Conservation (phyloP, 2,888 invertebrate species). For the Arge pagana region DNA sequence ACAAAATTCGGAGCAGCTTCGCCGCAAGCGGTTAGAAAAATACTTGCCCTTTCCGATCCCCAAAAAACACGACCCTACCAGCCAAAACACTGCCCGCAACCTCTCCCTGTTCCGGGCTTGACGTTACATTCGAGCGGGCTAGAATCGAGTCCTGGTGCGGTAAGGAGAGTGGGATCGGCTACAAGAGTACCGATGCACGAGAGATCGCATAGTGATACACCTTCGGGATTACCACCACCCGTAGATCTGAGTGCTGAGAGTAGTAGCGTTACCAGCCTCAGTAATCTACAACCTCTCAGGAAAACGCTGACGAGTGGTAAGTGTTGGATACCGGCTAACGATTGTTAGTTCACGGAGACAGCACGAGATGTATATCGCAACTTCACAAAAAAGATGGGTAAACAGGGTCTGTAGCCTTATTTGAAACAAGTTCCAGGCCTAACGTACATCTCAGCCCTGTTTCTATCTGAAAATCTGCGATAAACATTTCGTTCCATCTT, state of each 20-base stretch:
- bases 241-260: slow-evolving; percentile 93
- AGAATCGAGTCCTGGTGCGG: slow-evolving; percentile 64
- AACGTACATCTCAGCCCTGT: too few species aligned
- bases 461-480: too few species aligned
- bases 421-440: too few species aligned
- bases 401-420: too few species aligned
- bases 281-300: slow-evolving; percentile 80
- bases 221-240: slow-evolving; percentile 75
- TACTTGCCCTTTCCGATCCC: slow-evolving; percentile 87
- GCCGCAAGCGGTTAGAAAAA: slow-evolving; percentile 95
- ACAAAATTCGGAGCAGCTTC: slow-evolving; percentile 79
- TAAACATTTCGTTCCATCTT: too few species aligned
- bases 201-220: slow-evolving; percentile 88
- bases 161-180: slow-evolving; percentile 63
- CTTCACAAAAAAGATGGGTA: too few species aligned
- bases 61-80: slow-evolving; percentile 88
- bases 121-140: slow-evolving; percentile 58
- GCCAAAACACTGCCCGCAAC: slow-evolving; percentile 70
- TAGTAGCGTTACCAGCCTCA: slow-evolving; percentile 91
- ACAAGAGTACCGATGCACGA: slow-evolving; percentile 73
- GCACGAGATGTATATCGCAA: too few species aligned
- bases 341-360: too few species aligned
- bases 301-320: slow-evolving; percentile 78
- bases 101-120: slow-evolving; percentile 68
- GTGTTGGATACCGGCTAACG: too few species aligned